Percentiles rank a stretch among this genome's conserved stretches.
Evolutionary conservation across 1,140 invertebrate species (phyloP).

Genomic region (Drosophila tsacasi): DNA sequence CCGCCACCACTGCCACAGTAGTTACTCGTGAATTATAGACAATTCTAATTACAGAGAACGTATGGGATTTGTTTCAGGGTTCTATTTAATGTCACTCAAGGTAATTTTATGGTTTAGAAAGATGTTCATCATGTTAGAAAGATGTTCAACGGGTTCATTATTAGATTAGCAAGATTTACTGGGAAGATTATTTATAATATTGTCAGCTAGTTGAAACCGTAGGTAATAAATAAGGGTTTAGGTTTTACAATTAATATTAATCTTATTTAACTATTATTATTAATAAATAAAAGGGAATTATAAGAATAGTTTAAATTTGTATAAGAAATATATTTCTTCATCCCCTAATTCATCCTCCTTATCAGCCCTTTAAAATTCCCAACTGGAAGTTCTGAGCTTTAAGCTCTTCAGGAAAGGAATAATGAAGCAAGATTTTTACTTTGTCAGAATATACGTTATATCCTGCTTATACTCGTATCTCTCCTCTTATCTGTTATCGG

Average conservation of each 20-base stretch:
- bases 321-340: not conserved
- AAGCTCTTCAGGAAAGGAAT: not conserved
- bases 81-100: not conserved
- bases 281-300: no score
- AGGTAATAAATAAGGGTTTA: not conserved
- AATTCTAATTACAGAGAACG: conserved; percentile 5
- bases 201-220: not conserved
- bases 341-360: not conserved
- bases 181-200: not conserved
- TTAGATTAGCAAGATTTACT: not conserved
- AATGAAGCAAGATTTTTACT: not conserved
- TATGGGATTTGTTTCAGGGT: conserved; percentile 3
- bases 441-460: not conserved
- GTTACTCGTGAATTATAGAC: conserved; percentile 12
- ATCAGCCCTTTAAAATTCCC: not conserved
- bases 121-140: not conserved
- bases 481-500: not conserved
- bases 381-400: not conserved
- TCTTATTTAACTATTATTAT: no score
- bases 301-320: not conserved
- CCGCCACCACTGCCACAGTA: conserved; percentile 25
- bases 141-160: not conserved
- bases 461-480: not conserved
- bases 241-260: no score
- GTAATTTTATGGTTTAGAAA: not conserved